A percentile compares a stretch with the other conserved stretches of the same genome.
phyloP scores from a whole-genome alignment of 2,888 invertebrate genomes.

The Caenorhabditis panamensis region DNA sequence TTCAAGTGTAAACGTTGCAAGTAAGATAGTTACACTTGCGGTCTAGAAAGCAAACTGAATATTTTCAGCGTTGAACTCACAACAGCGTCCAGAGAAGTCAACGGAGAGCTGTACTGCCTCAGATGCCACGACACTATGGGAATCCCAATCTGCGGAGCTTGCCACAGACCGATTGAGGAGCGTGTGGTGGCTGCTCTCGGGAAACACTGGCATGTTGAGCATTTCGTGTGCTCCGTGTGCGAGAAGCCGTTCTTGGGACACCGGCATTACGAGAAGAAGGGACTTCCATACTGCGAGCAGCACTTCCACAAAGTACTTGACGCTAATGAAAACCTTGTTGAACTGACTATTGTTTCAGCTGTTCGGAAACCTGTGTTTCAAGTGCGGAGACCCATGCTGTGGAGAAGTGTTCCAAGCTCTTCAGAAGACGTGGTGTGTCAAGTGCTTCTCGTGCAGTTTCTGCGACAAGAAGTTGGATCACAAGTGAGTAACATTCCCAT shows the following conservation, averaged over 20 bases:
- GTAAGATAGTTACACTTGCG: conserved; percentile 67
- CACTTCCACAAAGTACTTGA: conserved; percentile 89
- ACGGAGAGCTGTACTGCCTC: conserved; percentile 93
- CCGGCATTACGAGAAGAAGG: conserved; percentile 98
- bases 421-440: conserved; percentile 99
- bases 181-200: conserved; percentile 97
- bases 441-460: conserved; percentile 97
- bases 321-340: conserved; percentile 5
- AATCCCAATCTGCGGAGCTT: conserved; percentile 99
- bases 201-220: conserved; percentile 99
- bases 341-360: conserved; percentile 85
- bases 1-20: conserved; percentile 91
- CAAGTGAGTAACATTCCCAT: conserved; percentile 81
- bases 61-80: conserved; percentile 89
- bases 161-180: conserved; percentile 98
- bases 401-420: conserved; percentile 95
- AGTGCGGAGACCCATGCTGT: conserved; percentile 97
- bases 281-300: conserved; percentile 97
- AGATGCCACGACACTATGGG: conserved; percentile 81
- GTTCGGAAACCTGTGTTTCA: conserved; percentile 98
- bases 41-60: background rate
- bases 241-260: conserved; percentile 99
- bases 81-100: conserved; percentile 94
- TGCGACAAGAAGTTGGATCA: conserved; percentile 90
- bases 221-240: conserved; percentile 99